Evolutionary conservation across 2,797 vertebrate species (phyloP).

Genomic region (Dromococcyx pavoninus): DNA sequence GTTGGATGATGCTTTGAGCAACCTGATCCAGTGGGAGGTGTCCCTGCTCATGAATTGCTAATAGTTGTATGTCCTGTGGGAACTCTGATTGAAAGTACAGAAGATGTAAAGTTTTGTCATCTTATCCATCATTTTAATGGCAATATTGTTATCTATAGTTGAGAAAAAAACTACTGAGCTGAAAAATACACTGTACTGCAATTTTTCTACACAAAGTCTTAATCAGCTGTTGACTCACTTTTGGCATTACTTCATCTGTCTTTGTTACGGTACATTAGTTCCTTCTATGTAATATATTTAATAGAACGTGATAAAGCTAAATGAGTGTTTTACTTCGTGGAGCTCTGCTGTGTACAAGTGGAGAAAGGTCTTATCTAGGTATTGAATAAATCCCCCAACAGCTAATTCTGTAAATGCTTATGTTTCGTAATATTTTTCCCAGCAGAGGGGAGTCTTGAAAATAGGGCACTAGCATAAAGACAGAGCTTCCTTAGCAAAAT

Average conservation of each 20-base stretch:
- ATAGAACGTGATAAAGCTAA: neutral
- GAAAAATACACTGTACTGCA: neutral
- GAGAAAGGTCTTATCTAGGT: neutral
- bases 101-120: neutral
- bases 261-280: neutral
- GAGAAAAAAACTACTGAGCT: neutral
- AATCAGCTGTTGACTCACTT: neutral
- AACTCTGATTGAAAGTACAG: neutral
- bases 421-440: neutral
- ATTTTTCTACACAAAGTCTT: neutral
- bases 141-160: neutral
- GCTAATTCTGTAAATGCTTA: neutral
- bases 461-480: no score
- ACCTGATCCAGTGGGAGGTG: no score
- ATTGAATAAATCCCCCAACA: neutral
- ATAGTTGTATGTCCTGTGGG: fast-evolving
- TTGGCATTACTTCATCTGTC: neutral
- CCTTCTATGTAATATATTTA: neutral
- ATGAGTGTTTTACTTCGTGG: neutral
- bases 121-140: neutral
- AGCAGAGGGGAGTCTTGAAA: neutral
- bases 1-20: no score
- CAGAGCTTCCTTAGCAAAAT: neutral
- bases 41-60: no score
- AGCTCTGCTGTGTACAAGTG: neutral